Evolutionary conservation across 2,797 vertebrate genomes (phyloP).

Genomic region (Eospalax fontanierii): DNA sequence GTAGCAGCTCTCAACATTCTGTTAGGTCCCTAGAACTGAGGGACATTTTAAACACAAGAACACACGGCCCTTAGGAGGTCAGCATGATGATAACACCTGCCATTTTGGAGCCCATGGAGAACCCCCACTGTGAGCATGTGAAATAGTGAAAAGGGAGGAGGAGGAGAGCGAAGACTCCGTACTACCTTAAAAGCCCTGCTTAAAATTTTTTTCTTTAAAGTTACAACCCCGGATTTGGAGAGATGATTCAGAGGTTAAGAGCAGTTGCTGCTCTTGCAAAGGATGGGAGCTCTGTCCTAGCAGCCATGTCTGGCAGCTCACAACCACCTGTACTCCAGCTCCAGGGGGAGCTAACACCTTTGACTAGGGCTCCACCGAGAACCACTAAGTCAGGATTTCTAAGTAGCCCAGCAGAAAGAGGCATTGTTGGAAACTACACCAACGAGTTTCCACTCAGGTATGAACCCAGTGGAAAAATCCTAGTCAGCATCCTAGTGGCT

Average conservation of each 20-base stretch:
- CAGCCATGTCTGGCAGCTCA: too few relatives aligned
- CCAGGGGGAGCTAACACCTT: too few relatives aligned
- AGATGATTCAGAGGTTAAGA: too few relatives aligned
- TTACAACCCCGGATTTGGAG: too few relatives aligned
- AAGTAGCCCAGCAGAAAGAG: not conserved
- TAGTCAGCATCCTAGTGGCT: not conserved
- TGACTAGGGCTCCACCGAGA: not conserved
- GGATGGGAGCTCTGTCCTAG: too few relatives aligned
- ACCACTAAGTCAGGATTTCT: not conserved
- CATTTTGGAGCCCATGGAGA: not conserved
- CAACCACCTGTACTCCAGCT: too few relatives aligned
- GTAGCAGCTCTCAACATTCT: not conserved
- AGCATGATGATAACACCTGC: too few relatives aligned
- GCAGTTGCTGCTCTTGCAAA: too few relatives aligned
- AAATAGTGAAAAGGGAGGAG: too few relatives aligned
- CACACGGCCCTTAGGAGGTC: not conserved
- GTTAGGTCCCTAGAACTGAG: not conserved
- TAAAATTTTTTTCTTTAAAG: too few relatives aligned
- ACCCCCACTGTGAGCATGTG: fast-evolving
- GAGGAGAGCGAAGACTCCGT: not conserved
- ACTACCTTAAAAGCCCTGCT: too few relatives aligned
- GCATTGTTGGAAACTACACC: not conserved
- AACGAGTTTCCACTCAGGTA: not conserved
- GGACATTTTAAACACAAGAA: not conserved
- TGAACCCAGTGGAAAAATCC: not conserved